Conservation (phyloP, 1,140 invertebrate genomes). For the Drosophila setifemur region DNA sequence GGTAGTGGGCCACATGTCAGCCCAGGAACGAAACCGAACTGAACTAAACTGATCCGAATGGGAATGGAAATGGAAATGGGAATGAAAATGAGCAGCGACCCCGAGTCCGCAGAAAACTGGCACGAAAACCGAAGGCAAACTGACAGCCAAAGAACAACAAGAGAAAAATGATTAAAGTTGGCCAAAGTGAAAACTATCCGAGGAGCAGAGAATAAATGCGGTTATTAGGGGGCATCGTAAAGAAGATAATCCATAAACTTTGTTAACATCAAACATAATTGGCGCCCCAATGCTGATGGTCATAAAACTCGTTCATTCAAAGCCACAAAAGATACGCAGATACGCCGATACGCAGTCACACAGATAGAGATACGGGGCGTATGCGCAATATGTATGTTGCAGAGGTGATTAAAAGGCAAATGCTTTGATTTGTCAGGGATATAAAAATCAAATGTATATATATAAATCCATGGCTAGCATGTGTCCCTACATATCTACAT, state of each 20-base stretch:
- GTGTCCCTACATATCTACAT: background rate
- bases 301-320: slow-evolving; percentile 25
- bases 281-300: slow-evolving; percentile 13
- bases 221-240: background rate
- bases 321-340: no score
- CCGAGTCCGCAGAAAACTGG: slow-evolving; percentile 16
- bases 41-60: no score
- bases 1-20: no score
- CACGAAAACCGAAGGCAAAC: slow-evolving; percentile 4
- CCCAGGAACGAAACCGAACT: background rate
- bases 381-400: slow-evolving; percentile 31
- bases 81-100: slow-evolving; percentile 31
- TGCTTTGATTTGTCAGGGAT: slow-evolving; percentile 24
- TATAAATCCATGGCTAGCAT: no score
- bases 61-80: background rate
- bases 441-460: slow-evolving; percentile 26
- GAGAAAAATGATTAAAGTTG: no score
- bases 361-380: slow-evolving; percentile 15
- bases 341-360: background rate
- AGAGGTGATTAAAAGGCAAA: slow-evolving; percentile 22
- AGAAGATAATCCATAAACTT: slow-evolving; percentile 35
- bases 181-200: slow-evolving; percentile 5
- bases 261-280: slow-evolving; percentile 39
- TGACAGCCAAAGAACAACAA: background rate
- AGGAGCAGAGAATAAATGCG: no score